Evolutionary conservation across 2,113 vertebrate genomes (phyloP).

Genomic region (Orthochromis malagaraziensis): DNA sequence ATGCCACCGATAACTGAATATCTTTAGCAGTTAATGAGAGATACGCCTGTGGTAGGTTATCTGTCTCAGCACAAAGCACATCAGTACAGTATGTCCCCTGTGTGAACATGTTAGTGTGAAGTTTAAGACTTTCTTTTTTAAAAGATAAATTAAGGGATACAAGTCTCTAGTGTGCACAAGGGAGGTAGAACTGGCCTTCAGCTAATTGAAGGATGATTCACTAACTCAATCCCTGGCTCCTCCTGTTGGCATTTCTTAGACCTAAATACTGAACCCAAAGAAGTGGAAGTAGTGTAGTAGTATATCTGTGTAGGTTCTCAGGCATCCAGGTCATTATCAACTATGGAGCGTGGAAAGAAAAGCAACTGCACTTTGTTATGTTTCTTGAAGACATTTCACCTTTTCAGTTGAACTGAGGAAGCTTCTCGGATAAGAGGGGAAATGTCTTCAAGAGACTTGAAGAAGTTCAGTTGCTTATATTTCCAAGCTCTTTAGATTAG

Average conservation of each 20-base stretch:
- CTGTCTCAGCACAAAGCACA: background rate
- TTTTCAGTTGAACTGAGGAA: background rate
- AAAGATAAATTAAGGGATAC: background rate
- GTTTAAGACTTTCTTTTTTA: background rate
- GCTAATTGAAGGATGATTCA: background rate
- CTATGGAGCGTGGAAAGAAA: background rate
- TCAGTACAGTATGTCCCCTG: background rate
- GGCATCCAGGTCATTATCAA: background rate
- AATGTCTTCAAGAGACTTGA: background rate
- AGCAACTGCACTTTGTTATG: background rate
- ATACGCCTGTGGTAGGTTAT: background rate
- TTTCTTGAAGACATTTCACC: background rate
- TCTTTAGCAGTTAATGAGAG: background rate
- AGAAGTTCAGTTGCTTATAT: background rate
- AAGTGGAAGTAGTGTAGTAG: background rate
- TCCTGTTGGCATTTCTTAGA: background rate
- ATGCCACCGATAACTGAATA: background rate
- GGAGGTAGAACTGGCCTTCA: background rate
- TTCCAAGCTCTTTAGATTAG: background rate
- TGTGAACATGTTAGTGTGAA: background rate
- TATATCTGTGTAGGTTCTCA: background rate
- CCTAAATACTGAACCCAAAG: background rate
- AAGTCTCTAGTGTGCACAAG: background rate
- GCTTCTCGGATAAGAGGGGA: background rate
- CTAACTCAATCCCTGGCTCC: background rate